A percentile compares a stretch with the other conserved stretches of the same genome.
phyloP scores from a whole-genome alignment of 2,888 invertebrate genomes.

The Aporophyla nigra region DNA sequence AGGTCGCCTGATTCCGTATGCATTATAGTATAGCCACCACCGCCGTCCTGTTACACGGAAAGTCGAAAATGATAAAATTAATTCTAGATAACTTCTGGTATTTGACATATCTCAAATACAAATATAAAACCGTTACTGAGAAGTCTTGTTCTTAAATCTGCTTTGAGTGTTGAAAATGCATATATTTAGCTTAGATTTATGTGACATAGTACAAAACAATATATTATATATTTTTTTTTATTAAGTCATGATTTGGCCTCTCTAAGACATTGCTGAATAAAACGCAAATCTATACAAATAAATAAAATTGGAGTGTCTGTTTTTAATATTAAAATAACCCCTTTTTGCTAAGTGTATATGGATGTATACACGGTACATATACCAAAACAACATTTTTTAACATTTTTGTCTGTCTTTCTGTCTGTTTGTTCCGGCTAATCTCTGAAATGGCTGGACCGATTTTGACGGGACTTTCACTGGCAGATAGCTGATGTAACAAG shows the following conservation, averaged over 20 bases:
- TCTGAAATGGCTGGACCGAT: too few species aligned
- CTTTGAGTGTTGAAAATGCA: background rate
- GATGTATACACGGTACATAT: too few species aligned
- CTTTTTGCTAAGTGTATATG: too few species aligned
- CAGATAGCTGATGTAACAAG: too few species aligned
- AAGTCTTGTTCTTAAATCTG: background rate
- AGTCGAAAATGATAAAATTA: background rate
- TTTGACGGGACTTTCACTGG: too few species aligned
- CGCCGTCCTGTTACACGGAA: constrained; percentile 86
- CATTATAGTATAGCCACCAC: constrained; percentile 92
- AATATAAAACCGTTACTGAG: background rate
- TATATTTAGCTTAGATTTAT: background rate
- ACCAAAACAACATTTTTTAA: too few species aligned
- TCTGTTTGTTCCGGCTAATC: too few species aligned
- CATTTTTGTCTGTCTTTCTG: too few species aligned
- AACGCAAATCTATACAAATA: too few species aligned
- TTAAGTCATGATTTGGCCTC: background rate
- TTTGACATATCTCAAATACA: background rate
- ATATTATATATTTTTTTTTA: background rate
- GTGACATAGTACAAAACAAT: background rate
- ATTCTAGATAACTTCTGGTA: background rate
- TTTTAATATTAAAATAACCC: too few species aligned
- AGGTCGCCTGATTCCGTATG: constrained; percentile 92
- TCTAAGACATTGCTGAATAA: background rate
- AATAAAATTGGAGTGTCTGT: too few species aligned